These are phyloP conservation scores for Therioaphis trifolii DNA, from an alignment of 2,888 invertebrate species.

Conservation along the genomic window DNA sequence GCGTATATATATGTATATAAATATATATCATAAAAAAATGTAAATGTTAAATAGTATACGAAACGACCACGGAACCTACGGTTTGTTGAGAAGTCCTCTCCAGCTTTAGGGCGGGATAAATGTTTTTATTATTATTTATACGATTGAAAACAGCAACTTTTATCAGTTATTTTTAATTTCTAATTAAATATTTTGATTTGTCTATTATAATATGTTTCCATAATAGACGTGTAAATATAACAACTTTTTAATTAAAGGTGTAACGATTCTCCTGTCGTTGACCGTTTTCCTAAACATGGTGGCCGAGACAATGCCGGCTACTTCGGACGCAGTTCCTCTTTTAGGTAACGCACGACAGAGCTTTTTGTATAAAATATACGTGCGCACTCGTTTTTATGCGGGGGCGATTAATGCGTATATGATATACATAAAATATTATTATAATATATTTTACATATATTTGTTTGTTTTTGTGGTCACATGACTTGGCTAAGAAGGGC, in stretches of 20 bases:
- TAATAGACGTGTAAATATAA: conserved; percentile 44
- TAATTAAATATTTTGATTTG: conserved; percentile 25
- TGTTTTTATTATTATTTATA: background rate
- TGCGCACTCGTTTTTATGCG: conserved; percentile 12
- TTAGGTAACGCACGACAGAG: conserved; percentile 65
- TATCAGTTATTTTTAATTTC: background rate
- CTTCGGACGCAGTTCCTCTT: conserved; percentile 71
- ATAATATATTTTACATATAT: conserved; percentile 34
- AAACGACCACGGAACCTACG: background rate
- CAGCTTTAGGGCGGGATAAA: background rate
- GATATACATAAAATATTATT: conserved; percentile 26
- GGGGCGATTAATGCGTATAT: conserved; percentile 18
- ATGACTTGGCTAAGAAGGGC: conserved; percentile 62
- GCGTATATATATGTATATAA: conserved; percentile 8
- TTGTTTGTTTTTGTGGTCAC: conserved; percentile 45
- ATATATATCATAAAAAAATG: conserved; percentile 2
- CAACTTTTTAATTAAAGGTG: conserved; percentile 75
- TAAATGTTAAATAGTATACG: background rate
- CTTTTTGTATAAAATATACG: conserved; percentile 27
- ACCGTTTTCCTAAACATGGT: conserved; percentile 99
- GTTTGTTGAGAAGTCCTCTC: background rate
- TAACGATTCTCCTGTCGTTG: conserved; percentile 95
- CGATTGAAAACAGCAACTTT: background rate
- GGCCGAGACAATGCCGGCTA: conserved; percentile 98
- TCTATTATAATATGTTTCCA: conserved; percentile 64